Base-by-base conservation (phyloP, 2,888 invertebrate genomes). In the Chironomus tentans region DNA sequence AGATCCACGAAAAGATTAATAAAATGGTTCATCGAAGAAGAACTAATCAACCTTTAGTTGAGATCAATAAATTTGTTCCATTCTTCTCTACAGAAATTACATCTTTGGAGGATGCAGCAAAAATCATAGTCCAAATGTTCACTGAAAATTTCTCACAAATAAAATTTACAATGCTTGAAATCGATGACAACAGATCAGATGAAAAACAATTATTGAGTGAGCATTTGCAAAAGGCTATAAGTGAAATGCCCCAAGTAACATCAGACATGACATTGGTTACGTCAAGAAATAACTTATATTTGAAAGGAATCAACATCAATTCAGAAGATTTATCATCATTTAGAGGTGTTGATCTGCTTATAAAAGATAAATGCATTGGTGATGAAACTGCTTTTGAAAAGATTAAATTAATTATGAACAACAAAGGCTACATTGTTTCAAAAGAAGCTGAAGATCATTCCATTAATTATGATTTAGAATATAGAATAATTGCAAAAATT, bases 1-100 rank as follows among this genome's bases (percentile, higher is more conserved):
- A 92, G 83, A 85, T 95, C 4, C 87, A 89, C 75, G 94, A 93
- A 4, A 84, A 92, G 1, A 88, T 89, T 78, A 90, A 91, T 0
- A 89, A 88, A 61, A 87, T 90, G 0, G 92, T 92, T 68, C 86
- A 90, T 0, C 86, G 87, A 78, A 87, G 86, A 76, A 84, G 87
- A 77, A 87, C 87, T 22, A 85, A 88, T 24, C 84, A 88, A 1
- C 91, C 92, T 7, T 88, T 90, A 0, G 82, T 92, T 18, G 92
- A 93, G 82, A 88, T 87, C 81, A 89, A 89, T 80, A 84, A 84
- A 77, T 92, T 92, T 80, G 82, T 91, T 15, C 87, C 91, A 0
- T 88, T 90, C 82, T 83, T 81, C 77, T 83, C 83, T 77, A 84
- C 83, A 68, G 79, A 79, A 79, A 84, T 85, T 83, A 82, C 56